phyloP scores from a whole-genome alignment of 2,113 vertebrate genomes.

The Psophia crepitans region DNA sequence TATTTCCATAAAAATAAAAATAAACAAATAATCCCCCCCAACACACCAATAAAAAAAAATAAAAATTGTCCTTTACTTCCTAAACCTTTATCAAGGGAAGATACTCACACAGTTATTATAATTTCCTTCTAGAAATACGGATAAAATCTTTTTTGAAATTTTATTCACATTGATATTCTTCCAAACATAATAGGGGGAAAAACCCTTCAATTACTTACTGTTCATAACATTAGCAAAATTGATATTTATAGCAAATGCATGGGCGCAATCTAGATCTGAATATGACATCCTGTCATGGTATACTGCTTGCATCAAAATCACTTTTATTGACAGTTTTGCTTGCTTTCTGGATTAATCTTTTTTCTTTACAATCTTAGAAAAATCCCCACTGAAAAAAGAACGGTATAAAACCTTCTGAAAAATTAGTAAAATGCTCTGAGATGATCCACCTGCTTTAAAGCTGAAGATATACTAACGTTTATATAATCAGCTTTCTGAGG shows the following conservation, averaged over 20 bases:
- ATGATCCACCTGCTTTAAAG: conserved; percentile 45
- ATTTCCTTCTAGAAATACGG: neutral
- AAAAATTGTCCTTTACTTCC: neutral
- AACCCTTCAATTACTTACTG: neutral
- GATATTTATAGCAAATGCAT: conserved; percentile 38
- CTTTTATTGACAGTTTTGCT: neutral
- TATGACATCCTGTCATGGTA: conserved; percentile 24
- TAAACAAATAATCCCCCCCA: neutral
- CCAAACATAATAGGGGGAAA: neutral
- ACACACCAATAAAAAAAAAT: neutral
- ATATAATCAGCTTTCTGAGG: conserved; percentile 58
- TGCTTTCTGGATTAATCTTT: neutral
- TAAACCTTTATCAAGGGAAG: neutral
- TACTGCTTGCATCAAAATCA: neutral
- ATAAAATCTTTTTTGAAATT: neutral
- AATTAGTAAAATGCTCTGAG: conserved; percentile 42
- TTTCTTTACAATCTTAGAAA: conserved; percentile 7
- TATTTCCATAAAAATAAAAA: conserved; percentile 1
- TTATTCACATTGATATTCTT: conserved; percentile 3
- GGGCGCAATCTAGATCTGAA: neutral
- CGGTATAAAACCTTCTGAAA: conserved; percentile 4
- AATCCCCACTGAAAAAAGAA: neutral
- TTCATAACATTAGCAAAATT: conserved; percentile 28
- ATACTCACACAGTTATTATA: neutral
- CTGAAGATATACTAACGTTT: conserved; percentile 24